Evolutionary conservation across 1,140 invertebrate genomes (phyloP).

Genomic region (Acromyrmex echinatior): DNA sequence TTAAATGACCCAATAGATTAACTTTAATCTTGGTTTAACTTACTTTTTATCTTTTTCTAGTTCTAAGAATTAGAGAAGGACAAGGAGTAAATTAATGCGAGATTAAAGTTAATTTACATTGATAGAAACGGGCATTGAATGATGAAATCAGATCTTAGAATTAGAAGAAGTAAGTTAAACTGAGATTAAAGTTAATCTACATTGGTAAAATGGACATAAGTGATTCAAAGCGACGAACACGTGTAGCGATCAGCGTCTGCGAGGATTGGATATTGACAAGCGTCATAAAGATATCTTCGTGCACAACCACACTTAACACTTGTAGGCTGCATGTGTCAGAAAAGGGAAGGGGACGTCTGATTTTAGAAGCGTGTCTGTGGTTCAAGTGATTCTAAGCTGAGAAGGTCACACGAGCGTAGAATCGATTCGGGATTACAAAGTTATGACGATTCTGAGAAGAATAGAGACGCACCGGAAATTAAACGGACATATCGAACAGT

Average conservation of each 20-base stretch:
- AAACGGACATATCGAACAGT: not conserved
- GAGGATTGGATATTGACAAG: not conserved
- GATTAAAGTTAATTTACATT: too few species aligned
- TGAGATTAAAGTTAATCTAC: too few species aligned
- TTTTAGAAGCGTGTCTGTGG: conserved; percentile 1
- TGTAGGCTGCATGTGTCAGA: not conserved
- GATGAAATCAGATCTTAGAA: too few species aligned
- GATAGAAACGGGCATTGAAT: too few species aligned
- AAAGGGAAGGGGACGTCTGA: not conserved
- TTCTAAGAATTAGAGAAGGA: too few species aligned
- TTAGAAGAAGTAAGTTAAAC: too few species aligned
- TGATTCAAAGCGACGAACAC: not conserved
- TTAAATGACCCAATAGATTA: too few species aligned
- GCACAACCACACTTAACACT: not conserved
- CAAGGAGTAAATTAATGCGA: too few species aligned
- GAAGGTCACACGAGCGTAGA: conserved; percentile 15
- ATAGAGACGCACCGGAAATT: conserved; percentile 12
- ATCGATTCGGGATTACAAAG: conserved; percentile 28
- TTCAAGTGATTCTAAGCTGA: conserved; percentile 23
- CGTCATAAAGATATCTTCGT: conserved; percentile 32
- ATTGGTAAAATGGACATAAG: not conserved
- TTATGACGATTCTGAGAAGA: conserved; percentile 31
- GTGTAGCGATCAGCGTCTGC: not conserved
- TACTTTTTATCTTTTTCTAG: too few species aligned
- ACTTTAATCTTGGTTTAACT: too few species aligned